Evolutionary conservation across 2,888 invertebrate species (phyloP), one percentile per base, ranked within the genome.

Genomic region (Hipparchia semele): DNA sequence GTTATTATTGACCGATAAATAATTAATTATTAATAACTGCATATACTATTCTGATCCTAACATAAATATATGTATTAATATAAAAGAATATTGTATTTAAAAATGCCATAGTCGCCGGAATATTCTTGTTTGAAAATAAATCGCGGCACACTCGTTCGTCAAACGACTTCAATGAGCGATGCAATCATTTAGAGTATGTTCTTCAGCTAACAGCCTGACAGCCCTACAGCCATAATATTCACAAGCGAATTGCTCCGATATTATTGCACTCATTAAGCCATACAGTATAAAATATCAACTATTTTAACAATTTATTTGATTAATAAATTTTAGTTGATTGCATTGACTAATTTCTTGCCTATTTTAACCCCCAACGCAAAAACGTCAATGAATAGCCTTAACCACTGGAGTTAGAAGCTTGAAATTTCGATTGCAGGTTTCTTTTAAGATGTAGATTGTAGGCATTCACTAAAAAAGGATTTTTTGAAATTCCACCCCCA

Each of bases 161-260:
- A 88, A 89, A 88, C 83, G 87, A 82, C 80, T 84, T 81, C 90
- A 87, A 89, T 89, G 86, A 89, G 85, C 83, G 84, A 84, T 79
- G 87, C 87, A 92, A 92, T 93, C 88, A 90, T 85, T 87, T 91
- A 90, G 90, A 92, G 91, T 91, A 88, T 86, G 84, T 84, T 84
- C 81, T 80, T 80, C 82, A 79, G 81, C 84, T 85, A 84, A 86
- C 84, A 81, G 49, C 49, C 49, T 8, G 49, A 49, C 49, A 49
- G 80, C 82, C 76, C 54, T 73, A 74, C 72, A 70, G 85, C 79
- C 78, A 78, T 39, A 39, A 39, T 80, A 81, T 83, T 84, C 81
- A 81, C 84, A 81, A 82, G 83, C 79, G 80, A 78, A 81, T 78
- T 75, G 75, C 75, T 79, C 73, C 73, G 76, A 78, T 79, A 73